Evolutionary conservation across 2,888 invertebrate genomes (phyloP), one percentile per base, ranked within the genome.

Genomic region (Cephalotes varians): DNA sequence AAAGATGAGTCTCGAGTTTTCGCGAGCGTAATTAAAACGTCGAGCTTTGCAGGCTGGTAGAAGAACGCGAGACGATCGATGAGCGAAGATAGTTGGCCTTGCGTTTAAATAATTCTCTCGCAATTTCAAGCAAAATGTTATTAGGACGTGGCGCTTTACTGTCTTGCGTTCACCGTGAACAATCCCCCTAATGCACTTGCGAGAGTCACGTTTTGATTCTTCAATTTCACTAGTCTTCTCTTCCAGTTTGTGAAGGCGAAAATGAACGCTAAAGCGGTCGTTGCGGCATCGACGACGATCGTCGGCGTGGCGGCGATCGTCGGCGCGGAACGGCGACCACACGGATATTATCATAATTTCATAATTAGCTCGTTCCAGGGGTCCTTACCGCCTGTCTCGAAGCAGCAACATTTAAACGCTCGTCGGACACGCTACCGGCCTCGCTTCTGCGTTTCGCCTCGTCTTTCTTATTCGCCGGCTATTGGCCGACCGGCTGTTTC

Each of bases 321-420:
- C 89, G 87, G 83, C 83, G 62, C 58, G 88, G 81, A 90, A 90
- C 90, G 87, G 58, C 88, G 86, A 85, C 86, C 90, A 85, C 86
- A 83, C 86, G 86, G 87, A 87, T 91, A 93, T 93, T 92, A 92
- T 91, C 93, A 93, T 93, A 93, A 93, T 94, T 94, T 94, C 93
- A 93, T 93, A 94, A 94, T 93, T 93, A 93, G 92, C 92, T 91
- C 91, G 91, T 91, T 91, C 90, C 89, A 91, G 91, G 91, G 92
- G 92, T 90, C 92, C 91, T 91, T 87, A 87, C 90, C 88, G 87
- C 81, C 90, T 88, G 88, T 91, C 91, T 89, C 82, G 83, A 88
- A 86, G 83, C 87, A 88, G 88, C 88, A 79, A 81, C 82, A 72
- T 86, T 90, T 91, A 91, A 92, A 92, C 88, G 90, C 90, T 81